A percentile compares a stretch with the other conserved stretches of the same genome.
Evolutionary conservation across 2,888 invertebrate genomes (phyloP).

Genomic region (Drosophila formosana): DNA sequence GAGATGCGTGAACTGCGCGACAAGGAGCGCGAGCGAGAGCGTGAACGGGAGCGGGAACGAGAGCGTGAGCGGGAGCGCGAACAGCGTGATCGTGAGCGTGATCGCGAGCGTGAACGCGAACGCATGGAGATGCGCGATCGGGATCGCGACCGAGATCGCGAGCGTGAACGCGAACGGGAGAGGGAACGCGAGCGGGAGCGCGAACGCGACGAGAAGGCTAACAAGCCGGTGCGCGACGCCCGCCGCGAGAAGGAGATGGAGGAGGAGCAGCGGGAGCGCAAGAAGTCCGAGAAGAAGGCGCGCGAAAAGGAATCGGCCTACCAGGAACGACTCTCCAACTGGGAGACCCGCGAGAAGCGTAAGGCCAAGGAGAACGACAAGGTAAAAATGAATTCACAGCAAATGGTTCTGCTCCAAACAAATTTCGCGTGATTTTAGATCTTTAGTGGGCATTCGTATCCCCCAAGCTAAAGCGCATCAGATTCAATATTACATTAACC

Average conservation of each 20-base stretch:
- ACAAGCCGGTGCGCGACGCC: conserved; percentile 88
- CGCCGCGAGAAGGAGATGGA: conserved; percentile 93
- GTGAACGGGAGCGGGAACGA: conserved; percentile 86
- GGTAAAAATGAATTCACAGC: conserved; percentile 40
- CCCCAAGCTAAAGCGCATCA: too few species aligned
- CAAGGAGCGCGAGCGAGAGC: conserved; percentile 71
- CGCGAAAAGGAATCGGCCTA: conserved; percentile 98
- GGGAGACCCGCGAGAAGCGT: conserved; percentile 96
- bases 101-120: conserved; percentile 53
- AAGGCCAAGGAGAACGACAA: conserved; percentile 96
- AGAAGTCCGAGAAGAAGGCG: conserved; percentile 95
- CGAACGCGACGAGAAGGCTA: conserved; percentile 85
- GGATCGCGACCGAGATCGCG: conserved; percentile 87
- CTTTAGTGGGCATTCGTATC: too few species aligned
- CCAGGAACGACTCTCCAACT: conserved; percentile 92
- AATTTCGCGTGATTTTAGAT: too few species aligned
- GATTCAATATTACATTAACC: too few species aligned
- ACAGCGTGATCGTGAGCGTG: conserved; percentile 83
- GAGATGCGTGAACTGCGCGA: conserved; percentile 70
- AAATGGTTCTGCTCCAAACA: too few species aligned
- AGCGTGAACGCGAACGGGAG: conserved; percentile 87
- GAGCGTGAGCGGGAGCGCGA: conserved; percentile 77
- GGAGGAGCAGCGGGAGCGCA: conserved; percentile 95
- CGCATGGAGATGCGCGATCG: conserved; percentile 58
- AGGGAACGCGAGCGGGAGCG: conserved; percentile 82